Evolutionary conservation across 2,113 vertebrate genomes (phyloP).

Genomic region (Planiliza haematocheilus): DNA sequence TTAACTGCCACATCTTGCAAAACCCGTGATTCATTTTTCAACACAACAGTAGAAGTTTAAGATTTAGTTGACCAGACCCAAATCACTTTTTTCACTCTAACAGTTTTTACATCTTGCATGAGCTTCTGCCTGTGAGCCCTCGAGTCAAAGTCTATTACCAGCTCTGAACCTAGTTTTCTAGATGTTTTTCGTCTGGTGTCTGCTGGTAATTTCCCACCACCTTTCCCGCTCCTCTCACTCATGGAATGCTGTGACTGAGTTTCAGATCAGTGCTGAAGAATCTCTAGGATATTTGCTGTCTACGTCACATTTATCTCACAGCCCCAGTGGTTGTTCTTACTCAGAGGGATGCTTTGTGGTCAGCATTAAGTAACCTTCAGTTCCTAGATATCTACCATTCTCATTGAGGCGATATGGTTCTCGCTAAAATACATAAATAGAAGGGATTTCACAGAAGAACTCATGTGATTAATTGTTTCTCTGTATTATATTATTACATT

Average conservation of each 20-base stretch:
- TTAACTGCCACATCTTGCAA: no score
- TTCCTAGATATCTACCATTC: neutral
- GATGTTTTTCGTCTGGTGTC: conserved; percentile 20
- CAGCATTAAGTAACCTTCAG: neutral
- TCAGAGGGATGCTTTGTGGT: neutral
- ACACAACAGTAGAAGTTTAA: no score
- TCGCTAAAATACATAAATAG: neutral
- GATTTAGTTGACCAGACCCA: no score
- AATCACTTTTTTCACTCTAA: neutral
- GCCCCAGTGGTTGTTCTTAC: no score
- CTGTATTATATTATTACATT: neutral
- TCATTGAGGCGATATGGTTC: neutral
- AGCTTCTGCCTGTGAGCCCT: neutral
- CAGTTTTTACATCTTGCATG: neutral
- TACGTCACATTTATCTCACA: conserved; percentile 43
- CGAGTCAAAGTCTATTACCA: conserved; percentile 11
- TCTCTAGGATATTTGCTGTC: conserved; percentile 38
- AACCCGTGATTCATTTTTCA: no score
- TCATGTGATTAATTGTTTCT: neutral
- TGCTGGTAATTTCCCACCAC: conserved; percentile 50
- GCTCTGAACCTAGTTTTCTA: neutral
- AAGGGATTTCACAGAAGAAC: no score
- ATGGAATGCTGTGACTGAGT: conserved; percentile 38
- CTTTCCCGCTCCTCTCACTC: conserved; percentile 41
- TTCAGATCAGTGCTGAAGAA: conserved; percentile 1